Conservation (phyloP, 1,140 invertebrate genomes). For the Bombus fervidus region DNA sequence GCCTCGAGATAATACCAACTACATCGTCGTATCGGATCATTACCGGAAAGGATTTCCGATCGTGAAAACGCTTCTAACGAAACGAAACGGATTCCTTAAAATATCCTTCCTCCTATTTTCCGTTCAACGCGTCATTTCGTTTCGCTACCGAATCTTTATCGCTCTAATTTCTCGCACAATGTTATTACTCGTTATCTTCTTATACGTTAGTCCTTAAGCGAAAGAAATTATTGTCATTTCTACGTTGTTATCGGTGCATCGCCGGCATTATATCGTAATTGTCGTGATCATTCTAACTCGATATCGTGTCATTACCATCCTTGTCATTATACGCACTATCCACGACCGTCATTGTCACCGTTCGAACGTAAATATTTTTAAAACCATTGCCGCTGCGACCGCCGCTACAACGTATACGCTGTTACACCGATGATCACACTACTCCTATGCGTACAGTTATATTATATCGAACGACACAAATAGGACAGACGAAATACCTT, state of each 20-base stretch:
- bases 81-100: background rate
- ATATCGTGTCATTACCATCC: constrained; percentile 23
- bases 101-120: background rate
- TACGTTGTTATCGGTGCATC: constrained; percentile 19
- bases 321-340: constrained; percentile 14
- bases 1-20: background rate
- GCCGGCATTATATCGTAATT: background rate
- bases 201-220: constrained; percentile 39
- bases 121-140: background rate
- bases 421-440: constrained; percentile 20
- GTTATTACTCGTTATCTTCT: constrained; percentile 12
- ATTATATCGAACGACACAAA: constrained; percentile 9
- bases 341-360: constrained; percentile 7
- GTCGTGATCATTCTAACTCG: constrained; percentile 42
- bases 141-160: background rate
- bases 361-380: background rate
- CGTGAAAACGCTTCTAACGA: background rate
- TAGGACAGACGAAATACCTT: constrained; percentile 49
- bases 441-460: constrained; percentile 27
- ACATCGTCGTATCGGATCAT: no score
- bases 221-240: constrained; percentile 20
- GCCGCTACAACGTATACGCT: constrained; percentile 23
- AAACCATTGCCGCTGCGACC: background rate
- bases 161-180: background rate
- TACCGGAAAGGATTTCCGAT: background rate